phyloP scores from a whole-genome alignment of 2,797 vertebrate genomes.

The Darevskia nairensis region DNA sequence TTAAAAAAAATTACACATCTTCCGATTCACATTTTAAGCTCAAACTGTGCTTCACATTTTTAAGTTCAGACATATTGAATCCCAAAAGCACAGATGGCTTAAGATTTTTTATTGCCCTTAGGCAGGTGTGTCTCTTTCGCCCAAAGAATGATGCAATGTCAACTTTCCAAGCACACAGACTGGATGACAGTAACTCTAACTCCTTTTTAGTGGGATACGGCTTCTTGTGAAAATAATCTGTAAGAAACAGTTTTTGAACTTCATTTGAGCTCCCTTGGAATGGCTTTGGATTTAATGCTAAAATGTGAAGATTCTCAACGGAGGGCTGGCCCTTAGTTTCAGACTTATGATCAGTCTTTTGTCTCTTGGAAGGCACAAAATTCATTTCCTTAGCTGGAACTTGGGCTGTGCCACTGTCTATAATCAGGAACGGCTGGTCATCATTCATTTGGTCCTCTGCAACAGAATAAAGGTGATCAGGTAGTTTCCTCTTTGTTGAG shows the following conservation, averaged over 20 bases:
- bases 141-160: constrained; percentile 89
- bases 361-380: constrained; percentile 80
- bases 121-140: constrained; percentile 86
- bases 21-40: constrained; percentile 71
- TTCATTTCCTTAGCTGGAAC: constrained; percentile 76
- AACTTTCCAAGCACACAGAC: constrained; percentile 83
- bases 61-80: constrained; percentile 92
- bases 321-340: constrained; percentile 57
- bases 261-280: constrained; percentile 80
- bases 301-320: constrained; percentile 73
- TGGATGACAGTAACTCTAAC: constrained; percentile 84
- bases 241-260: constrained; percentile 88
- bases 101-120: constrained; percentile 87
- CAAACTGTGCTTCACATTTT: constrained; percentile 87
- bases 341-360: constrained; percentile 76
- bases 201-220: constrained; percentile 91
- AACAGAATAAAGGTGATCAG: constrained; percentile 58
- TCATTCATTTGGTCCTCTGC: constrained; percentile 67
- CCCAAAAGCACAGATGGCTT: constrained; percentile 86
- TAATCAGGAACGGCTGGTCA: constrained; percentile 54
- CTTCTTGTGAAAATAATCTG: constrained; percentile 90
- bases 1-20: constrained; percentile 66
- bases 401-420: constrained; percentile 17
- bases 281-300: constrained; percentile 84
- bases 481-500: constrained; percentile 74